Evolutionary conservation across 2,113 vertebrate genomes (phyloP).

Genomic region (Prunella himalayana): DNA sequence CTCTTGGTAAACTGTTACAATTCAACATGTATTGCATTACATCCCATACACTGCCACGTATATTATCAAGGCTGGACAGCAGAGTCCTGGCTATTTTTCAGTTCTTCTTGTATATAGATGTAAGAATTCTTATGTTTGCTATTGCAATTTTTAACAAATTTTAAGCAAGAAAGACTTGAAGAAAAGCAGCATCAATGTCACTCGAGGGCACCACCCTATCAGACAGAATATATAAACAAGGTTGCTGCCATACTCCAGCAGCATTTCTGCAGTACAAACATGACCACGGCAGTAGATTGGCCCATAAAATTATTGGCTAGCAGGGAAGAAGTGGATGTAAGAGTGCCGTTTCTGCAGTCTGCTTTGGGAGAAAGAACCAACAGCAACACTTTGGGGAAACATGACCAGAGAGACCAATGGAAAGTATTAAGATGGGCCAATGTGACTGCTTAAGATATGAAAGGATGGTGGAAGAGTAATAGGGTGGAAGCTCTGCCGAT

Average conservation of each 20-base stretch:
- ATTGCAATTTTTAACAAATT: neutral
- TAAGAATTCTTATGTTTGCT: neutral
- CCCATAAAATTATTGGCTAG: neutral
- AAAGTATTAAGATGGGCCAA: neutral
- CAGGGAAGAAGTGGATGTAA: neutral
- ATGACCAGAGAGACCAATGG: neutral
- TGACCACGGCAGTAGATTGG: neutral
- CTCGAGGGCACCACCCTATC: neutral
- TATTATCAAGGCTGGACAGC: neutral
- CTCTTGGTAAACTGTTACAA: neutral
- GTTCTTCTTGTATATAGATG: neutral
- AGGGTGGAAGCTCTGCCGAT: neutral
- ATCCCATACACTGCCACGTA: neutral
- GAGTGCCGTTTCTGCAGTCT: neutral
- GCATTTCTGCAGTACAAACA: neutral
- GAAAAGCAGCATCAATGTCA: neutral
- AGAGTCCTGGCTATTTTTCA: neutral
- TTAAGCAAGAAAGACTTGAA: neutral
- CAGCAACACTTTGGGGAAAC: neutral
- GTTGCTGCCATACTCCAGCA: neutral
- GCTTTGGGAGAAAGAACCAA: neutral
- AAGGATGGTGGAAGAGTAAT: neutral
- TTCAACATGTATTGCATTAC: neutral
- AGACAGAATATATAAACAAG: neutral
- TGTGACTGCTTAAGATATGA: neutral